Evolutionary conservation across 2,888 invertebrate genomes (phyloP), one percentile per base, ranked within the genome.

Genomic region (Drosophila atripex): DNA sequence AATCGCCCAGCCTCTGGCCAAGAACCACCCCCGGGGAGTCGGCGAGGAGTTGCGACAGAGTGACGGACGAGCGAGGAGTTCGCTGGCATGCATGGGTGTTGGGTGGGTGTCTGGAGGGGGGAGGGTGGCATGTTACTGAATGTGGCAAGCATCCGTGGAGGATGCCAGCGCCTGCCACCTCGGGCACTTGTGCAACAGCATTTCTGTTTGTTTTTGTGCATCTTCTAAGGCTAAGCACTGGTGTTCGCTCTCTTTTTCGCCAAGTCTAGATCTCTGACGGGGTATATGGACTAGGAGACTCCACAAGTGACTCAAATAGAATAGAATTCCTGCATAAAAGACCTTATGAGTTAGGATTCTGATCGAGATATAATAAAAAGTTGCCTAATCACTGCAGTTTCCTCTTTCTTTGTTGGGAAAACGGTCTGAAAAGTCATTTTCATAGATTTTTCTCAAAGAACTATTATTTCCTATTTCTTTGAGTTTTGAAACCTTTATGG

Each of bases 141-240:
- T 61, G 52, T 55, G 54, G 32, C 52, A 65, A 47, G 46, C 69
- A 28, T 60, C 56, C 39, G 43, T 35, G 30, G 60, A 39, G 47
- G 43, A 59, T 59, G 69, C 69, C 43, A 70, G 50, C 59, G 69
- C 54, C 59, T 59, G 69, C 54, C 64, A 66, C 69, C 59, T 39
- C 69, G 58, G 60, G 64, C 63, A 72, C 71, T 77, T 74, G 60
- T 73, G 74, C 49, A 60, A 70, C 61, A 73, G 66, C 70, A 70
- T 73, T 70, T 70, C 63, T 54, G 30, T 68, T 69, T 79, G 76
- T 76, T 71, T 71, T 72, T 70, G 61, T 79, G 73, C 78, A 77
- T 53, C 77, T 69, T 65, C 54, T 69, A 57, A 30, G 65, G 53
- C 61, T 52, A 41, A 63, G 60, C 50, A 51, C 45, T 47, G 32